Conservation (phyloP, 2,113 vertebrate genomes). For the Eclectus roratus region DNA sequence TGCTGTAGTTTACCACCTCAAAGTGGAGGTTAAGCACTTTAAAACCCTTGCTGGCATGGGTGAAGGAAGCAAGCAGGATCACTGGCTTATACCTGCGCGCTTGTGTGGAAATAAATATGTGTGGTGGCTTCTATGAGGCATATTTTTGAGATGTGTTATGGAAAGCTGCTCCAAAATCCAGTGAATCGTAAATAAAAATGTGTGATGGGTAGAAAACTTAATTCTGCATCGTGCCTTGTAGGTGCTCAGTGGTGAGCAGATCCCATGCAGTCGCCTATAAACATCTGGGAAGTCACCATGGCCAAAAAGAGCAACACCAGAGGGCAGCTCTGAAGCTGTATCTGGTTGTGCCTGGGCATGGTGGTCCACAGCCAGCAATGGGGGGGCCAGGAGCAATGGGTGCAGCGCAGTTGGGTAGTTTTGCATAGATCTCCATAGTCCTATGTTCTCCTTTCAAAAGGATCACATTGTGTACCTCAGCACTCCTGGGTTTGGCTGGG, state of each 20-base stretch:
- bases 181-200: background rate
- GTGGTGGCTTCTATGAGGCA: background rate
- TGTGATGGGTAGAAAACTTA: background rate
- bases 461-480: background rate
- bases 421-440: background rate
- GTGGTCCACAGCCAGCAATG: background rate
- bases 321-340: background rate
- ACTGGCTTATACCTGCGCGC: background rate
- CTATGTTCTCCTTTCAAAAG: background rate
- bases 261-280: background rate
- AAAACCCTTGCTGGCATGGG: background rate
- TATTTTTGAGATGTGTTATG: background rate
- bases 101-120: background rate
- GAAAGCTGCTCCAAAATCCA: background rate
- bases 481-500: background rate
- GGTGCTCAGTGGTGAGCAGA: background rate
- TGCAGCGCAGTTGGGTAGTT: background rate
- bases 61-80: background rate
- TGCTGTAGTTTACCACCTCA: background rate
- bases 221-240: background rate
- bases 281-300: background rate
- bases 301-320: background rate
- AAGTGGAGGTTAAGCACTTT: background rate
- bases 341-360: background rate
- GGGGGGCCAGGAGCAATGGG: background rate